Conservation (phyloP, 1,140 invertebrate genomes). For the Venturia canescens region DNA sequence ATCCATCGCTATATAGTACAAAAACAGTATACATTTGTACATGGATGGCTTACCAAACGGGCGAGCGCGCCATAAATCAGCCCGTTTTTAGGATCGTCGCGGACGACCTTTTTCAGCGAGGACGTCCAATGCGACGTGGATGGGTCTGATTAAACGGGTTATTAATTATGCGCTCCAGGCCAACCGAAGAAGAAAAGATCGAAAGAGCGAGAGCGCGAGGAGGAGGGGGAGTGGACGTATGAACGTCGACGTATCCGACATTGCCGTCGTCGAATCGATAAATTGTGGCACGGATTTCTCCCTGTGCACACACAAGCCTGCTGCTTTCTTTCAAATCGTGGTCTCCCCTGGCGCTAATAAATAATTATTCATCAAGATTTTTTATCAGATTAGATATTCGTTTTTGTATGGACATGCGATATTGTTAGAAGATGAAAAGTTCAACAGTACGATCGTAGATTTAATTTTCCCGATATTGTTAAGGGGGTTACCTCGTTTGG, state of each 20-base stretch:
- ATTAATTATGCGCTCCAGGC: slow-evolving; percentile 68
- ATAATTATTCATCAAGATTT: background rate
- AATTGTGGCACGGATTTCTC: slow-evolving; percentile 61
- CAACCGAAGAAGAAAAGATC: slow-evolving; percentile 45
- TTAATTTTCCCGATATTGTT: no score
- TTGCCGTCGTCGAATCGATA: slow-evolving; percentile 55
- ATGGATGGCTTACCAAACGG: background rate
- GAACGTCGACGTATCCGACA: slow-evolving; percentile 65
- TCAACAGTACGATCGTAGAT: no score
- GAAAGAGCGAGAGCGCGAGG: background rate
- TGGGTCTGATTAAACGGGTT: slow-evolving; percentile 71
- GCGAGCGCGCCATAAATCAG: slow-evolving; percentile 70
- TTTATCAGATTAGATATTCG: background rate
- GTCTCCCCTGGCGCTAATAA: background rate
- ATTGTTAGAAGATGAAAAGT: background rate
- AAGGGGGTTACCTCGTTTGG: no score
- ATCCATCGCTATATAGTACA: background rate
- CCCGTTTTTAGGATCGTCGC: slow-evolving; percentile 61
- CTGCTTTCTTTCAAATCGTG: background rate
- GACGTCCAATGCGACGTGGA: slow-evolving; percentile 57
- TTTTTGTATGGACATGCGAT: background rate
- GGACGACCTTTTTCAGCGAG: slow-evolving; percentile 57
- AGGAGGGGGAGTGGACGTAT: background rate
- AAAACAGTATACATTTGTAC: background rate
- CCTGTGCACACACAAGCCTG: background rate